phyloP scores from a whole-genome alignment of 2,113 vertebrate species.

The Equus przewalskii region DNA sequence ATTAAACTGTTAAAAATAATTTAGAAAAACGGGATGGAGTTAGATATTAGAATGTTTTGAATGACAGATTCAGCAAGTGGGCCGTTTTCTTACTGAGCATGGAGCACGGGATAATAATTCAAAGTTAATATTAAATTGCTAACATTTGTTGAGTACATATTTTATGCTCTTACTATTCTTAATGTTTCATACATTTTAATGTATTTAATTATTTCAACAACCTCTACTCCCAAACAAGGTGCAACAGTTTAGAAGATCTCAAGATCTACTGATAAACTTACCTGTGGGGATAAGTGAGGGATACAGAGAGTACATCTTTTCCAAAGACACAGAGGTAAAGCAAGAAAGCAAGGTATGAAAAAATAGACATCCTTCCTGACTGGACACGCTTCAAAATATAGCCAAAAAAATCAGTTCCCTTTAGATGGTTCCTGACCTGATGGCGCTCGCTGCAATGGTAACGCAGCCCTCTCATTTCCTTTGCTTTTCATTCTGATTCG shows the following conservation, averaged over 20 bases:
- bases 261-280: not conserved
- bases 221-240: not conserved
- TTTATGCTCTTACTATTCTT: not conserved
- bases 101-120: not conserved
- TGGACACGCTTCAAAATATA: not conserved
- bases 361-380: not conserved
- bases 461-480: not conserved
- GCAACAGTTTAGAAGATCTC: not conserved
- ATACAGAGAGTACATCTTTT: not conserved
- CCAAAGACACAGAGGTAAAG: not conserved
- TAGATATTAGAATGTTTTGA: not conserved
- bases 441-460: not conserved
- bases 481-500: not conserved
- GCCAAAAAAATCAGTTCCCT: not conserved
- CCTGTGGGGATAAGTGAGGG: not conserved
- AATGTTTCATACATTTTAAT: not conserved
- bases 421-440: not conserved
- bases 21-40: not conserved
- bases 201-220: not conserved
- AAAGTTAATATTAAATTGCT: not conserved
- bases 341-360: not conserved
- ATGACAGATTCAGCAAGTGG: not conserved
- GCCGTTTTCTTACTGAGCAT: not conserved
- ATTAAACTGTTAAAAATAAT: not conserved
- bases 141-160: not conserved